A percentile compares a stretch with the other conserved stretches of the same genome.
These are phyloP conservation scores for Rynchops niger DNA, from an alignment of 2,113 vertebrate species.

Conservation along the genomic window DNA sequence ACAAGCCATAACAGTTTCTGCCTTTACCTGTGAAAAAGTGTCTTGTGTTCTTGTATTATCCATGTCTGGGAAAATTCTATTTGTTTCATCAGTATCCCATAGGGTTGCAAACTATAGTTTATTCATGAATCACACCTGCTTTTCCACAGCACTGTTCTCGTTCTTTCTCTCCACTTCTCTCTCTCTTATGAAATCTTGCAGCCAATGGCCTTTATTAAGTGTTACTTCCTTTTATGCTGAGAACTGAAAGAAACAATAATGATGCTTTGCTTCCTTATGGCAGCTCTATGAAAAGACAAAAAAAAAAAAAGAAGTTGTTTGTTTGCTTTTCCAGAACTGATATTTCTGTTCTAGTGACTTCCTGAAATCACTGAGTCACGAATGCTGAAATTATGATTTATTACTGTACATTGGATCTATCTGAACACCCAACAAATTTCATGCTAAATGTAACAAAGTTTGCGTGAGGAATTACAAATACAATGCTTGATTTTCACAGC, in stretches of 20 bases:
- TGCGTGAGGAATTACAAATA: background rate
- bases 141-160: background rate
- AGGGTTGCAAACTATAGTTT: background rate
- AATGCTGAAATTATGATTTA: background rate
- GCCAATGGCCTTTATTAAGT: constrained; percentile 36
- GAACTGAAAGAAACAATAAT: background rate
- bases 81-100: background rate
- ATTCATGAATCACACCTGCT: background rate
- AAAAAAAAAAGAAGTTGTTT: background rate
- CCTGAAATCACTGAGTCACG: background rate
- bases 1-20: background rate
- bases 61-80: background rate
- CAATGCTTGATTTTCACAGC: background rate
- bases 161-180: background rate
- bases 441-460: background rate
- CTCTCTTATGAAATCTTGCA: constrained; percentile 14
- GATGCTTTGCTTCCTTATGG: background rate
- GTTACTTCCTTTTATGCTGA: constrained; percentile 40
- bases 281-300: background rate
- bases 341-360: constrained; percentile 7
- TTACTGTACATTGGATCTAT: background rate
- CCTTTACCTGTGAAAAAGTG: constrained; percentile 60
- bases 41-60: background rate
- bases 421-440: background rate
- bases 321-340: background rate